Conservation (phyloP, 1,140 invertebrate species). For the Drosophila kikkawai region DNA sequence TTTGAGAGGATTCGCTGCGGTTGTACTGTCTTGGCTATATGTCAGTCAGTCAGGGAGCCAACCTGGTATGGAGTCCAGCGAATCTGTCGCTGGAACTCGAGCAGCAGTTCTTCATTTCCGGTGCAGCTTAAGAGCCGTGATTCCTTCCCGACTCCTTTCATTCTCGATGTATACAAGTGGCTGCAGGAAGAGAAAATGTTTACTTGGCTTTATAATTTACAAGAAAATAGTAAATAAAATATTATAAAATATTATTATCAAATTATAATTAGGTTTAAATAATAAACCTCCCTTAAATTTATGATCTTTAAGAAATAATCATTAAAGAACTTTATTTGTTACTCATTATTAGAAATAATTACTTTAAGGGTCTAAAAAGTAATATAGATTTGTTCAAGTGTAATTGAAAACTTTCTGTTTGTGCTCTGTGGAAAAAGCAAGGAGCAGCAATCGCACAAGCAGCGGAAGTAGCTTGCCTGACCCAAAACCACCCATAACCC, state of each 20-base stretch:
- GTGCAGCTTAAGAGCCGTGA: constrained; percentile 74
- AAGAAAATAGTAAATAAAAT: not conserved
- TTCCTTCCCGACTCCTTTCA: constrained; percentile 57
- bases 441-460: constrained; percentile 27
- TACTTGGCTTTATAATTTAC: not conserved
- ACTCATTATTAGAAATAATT: not conserved
- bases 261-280: not conserved
- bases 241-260: not conserved
- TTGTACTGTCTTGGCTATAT: constrained; percentile 44
- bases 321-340: not conserved
- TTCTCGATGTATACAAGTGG: constrained; percentile 1
- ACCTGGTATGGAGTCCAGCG: constrained; percentile 22
- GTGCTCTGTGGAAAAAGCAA: constrained; percentile 26
- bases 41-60: constrained; percentile 33
- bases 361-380: not conserved
- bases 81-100: constrained; percentile 64
- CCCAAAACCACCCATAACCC: constrained; percentile 23
- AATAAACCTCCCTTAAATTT: not conserved
- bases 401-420: not conserved
- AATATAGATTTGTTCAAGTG: not conserved
- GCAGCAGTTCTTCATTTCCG: constrained; percentile 81
- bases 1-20: constrained; percentile 48
- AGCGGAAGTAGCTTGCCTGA: constrained; percentile 63
- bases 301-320: not conserved
- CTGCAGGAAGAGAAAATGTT: constrained; percentile 5